These are phyloP conservation scores for Trochalopteron elliotii DNA, from an alignment of 2,113 vertebrate species.

Conservation along the genomic window DNA sequence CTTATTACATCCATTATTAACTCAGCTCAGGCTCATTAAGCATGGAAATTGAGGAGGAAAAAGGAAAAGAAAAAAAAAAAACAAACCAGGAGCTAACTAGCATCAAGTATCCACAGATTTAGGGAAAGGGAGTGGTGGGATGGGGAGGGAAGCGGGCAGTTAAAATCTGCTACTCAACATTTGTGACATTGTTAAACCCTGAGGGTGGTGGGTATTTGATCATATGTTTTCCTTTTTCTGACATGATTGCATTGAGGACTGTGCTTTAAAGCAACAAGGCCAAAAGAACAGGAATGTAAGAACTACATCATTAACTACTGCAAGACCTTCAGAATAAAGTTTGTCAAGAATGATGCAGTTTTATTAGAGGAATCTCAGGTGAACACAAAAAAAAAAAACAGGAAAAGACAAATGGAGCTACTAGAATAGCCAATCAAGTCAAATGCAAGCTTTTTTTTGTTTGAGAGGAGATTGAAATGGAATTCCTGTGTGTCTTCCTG, in stretches of 20 bases:
- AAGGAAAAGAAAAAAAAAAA: background rate
- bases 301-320: conserved; percentile 54
- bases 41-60: conserved; percentile 79
- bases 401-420: background rate
- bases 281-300: conserved; percentile 1
- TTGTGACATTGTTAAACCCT: conserved; percentile 73
- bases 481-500: background rate
- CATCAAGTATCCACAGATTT: conserved; percentile 33
- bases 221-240: conserved; percentile 68
- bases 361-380: conserved; percentile 29
- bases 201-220: conserved; percentile 68
- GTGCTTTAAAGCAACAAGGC: conserved; percentile 44
- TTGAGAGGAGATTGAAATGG: background rate
- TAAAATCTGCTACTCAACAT: conserved; percentile 68
- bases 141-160: conserved; percentile 15
- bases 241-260: conserved; percentile 59
- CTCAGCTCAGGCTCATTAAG: conserved; percentile 86
- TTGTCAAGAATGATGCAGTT: background rate
- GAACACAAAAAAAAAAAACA: background rate
- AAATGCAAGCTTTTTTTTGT: background rate
- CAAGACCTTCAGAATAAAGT: conserved; percentile 46
- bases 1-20: conserved; percentile 89
- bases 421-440: background rate
- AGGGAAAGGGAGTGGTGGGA: background rate
- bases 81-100: conserved; percentile 51